Conservation (phyloP, 1,140 invertebrate species). For the Drosophila persimilis region DNA sequence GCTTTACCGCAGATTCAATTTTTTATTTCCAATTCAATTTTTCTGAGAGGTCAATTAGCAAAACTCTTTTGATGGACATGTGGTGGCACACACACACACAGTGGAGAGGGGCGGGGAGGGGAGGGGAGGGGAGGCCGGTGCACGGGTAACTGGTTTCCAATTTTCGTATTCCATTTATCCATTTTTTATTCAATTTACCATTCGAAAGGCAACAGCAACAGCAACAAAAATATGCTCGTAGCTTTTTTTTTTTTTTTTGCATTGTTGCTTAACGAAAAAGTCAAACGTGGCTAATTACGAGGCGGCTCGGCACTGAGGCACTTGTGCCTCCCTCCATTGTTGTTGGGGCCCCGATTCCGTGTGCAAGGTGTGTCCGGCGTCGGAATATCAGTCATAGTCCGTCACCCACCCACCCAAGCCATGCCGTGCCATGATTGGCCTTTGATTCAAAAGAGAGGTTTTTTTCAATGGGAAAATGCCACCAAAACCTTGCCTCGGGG, state of each 20-base stretch:
- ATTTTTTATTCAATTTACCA: constrained; percentile 31
- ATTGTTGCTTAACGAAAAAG: constrained; percentile 61
- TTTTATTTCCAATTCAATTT: constrained; percentile 55
- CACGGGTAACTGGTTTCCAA: constrained; percentile 53
- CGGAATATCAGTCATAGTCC: constrained; percentile 30
- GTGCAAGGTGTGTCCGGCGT: constrained; percentile 67
- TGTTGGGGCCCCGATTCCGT: constrained; percentile 34
- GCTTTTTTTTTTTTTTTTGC: constrained; percentile 32
- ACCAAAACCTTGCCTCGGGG: no score
- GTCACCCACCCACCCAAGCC: constrained; percentile 35
- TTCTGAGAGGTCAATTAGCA: constrained; percentile 70
- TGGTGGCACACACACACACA: constrained; percentile 1
- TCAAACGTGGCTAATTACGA: constrained; percentile 74
- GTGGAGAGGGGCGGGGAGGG: neutral
- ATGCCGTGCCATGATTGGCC: constrained; percentile 8
- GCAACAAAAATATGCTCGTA: constrained; percentile 4
- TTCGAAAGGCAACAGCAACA: constrained; percentile 60
- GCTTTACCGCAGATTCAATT: constrained; percentile 73
- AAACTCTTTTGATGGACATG: constrained; percentile 55
- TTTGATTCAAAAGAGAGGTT: constrained; percentile 12
- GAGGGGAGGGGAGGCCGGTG: neutral
- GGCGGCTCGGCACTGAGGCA: constrained; percentile 15
- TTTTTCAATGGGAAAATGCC: no score
- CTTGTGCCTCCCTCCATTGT: constrained; percentile 19
- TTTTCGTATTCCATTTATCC: constrained; percentile 29